Conservation (phyloP, 2,888 invertebrate species). For the Eupithecia inturbata region DNA sequence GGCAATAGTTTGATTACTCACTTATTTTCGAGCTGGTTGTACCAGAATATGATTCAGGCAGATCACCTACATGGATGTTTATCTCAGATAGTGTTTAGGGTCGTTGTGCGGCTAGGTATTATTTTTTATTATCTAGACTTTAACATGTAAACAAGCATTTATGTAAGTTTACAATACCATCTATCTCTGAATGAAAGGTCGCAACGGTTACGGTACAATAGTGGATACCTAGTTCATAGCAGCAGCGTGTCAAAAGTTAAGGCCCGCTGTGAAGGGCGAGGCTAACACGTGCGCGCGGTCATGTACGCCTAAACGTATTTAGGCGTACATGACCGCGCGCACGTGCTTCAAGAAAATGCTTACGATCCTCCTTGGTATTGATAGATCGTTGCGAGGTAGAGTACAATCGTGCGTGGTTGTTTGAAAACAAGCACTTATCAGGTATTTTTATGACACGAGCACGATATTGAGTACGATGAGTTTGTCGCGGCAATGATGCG, state of each 20-base stretch:
- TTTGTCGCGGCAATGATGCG: no score
- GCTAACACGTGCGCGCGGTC: conserved; percentile 26
- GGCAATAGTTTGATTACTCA: no score
- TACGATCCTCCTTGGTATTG: neutral
- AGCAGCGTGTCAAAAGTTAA: conserved; percentile 12
- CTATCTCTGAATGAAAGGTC: conserved; percentile 11
- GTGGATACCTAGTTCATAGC: neutral
- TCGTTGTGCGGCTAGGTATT: no score
- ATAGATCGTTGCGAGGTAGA: neutral
- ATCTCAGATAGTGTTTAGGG: no score
- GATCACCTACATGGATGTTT: no score
- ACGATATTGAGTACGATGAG: neutral
- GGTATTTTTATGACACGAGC: neutral
- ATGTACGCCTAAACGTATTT: conserved; percentile 29
- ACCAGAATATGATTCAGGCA: no score
- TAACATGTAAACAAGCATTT: no score
- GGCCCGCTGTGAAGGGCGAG: conserved; percentile 21
- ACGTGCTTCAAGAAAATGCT: conserved; percentile 17
- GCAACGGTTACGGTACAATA: neutral
- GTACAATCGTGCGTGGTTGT: conserved; percentile 4
- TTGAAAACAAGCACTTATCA: conserved; percentile 19
- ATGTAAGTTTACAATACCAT: neutral
- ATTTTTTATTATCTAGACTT: no score
- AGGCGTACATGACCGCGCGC: no score
- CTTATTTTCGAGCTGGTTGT: no score